Conservation (phyloP, 2,888 invertebrate species). For the Metacarcinus magister region DNA sequence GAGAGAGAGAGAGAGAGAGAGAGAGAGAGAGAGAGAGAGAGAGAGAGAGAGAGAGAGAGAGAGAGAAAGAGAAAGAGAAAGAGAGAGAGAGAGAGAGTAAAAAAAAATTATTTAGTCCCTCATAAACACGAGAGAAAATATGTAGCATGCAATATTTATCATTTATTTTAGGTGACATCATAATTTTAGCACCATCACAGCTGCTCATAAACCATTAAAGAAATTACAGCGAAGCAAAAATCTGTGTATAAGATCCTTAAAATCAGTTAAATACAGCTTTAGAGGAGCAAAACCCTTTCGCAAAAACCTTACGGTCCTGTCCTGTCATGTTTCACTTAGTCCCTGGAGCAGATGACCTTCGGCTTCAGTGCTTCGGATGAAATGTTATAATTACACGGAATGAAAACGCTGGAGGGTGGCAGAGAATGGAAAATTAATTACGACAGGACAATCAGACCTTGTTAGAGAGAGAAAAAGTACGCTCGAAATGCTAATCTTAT, state of each 20-base stretch:
- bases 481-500: neutral
- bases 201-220: too few species aligned
- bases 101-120: too few species aligned
- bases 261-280: too few species aligned
- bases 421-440: neutral
- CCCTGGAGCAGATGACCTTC: neutral
- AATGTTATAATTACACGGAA: neutral
- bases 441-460: constrained; percentile 6
- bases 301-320: neutral
- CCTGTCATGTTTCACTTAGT: neutral
- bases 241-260: too few species aligned
- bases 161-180: too few species aligned
- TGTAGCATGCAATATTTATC: too few species aligned
- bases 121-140: too few species aligned
- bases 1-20: neutral
- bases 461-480: neutral
- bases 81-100: neutral
- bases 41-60: neutral
- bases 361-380: neutral
- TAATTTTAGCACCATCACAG: too few species aligned
- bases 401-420: neutral
- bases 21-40: neutral
- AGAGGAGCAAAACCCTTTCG: too few species aligned
- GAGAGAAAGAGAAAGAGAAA: neutral
- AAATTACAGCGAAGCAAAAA: too few species aligned